These are phyloP conservation scores for Oxyruncus cristatus DNA, from an alignment of 2,113 vertebrate species.

Conservation along the genomic window DNA sequence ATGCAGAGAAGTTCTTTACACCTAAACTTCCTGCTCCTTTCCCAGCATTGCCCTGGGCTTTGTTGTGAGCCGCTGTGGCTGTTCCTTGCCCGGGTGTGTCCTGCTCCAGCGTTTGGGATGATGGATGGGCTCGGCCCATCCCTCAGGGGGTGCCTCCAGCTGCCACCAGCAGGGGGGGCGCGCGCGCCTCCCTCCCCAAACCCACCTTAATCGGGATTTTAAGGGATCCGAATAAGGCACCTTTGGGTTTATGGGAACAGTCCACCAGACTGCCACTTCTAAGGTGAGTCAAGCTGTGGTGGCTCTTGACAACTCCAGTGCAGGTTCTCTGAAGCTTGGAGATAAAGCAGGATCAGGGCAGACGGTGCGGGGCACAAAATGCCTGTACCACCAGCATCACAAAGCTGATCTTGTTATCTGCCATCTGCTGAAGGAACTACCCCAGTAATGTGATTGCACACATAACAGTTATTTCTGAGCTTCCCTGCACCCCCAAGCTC, in stretches of 20 bases:
- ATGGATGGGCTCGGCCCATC: neutral
- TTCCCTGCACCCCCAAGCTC: neutral
- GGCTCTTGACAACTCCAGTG: neutral
- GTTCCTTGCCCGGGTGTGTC: neutral
- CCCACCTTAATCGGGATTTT: neutral
- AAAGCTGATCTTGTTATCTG: neutral
- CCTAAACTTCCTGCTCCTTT: neutral
- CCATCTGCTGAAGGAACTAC: neutral
- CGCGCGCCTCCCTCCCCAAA: neutral
- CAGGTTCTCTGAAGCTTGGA: neutral
- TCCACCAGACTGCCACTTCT: neutral
- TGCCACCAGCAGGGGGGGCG: conserved; percentile 8
- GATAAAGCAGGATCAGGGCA: neutral
- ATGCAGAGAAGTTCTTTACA: neutral
- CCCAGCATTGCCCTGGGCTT: neutral
- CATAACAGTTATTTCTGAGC: neutral
- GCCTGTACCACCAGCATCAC: neutral
- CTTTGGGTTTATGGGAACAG: neutral
- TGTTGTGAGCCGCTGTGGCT: neutral
- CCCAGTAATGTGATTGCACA: neutral
- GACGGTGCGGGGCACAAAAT: neutral
- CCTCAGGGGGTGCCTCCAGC: neutral
- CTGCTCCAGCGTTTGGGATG: neutral
- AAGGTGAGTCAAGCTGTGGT: neutral
- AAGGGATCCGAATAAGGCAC: neutral